Percentiles rank a stretch among this genome's conserved stretches.
phyloP scores from a whole-genome alignment of 2,797 vertebrate species.

The Takifugu rubripes region DNA sequence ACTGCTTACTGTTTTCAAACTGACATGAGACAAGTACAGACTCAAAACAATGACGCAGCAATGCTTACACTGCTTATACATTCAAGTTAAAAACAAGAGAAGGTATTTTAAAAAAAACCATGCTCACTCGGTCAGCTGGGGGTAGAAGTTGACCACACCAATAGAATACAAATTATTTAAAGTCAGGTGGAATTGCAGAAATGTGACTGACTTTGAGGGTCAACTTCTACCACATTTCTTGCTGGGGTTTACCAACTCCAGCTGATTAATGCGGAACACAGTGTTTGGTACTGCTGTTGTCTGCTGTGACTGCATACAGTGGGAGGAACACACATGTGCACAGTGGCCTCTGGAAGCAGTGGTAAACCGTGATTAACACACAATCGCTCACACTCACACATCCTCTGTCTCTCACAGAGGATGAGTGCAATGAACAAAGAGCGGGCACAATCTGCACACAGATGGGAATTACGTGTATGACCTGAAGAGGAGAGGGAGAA shows the following conservation, averaged over 20 bases:
- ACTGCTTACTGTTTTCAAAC: too few relatives aligned
- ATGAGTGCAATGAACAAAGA: slow-evolving; percentile 29
- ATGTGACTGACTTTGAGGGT: slow-evolving; percentile 18
- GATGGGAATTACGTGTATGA: slow-evolving; percentile 57
- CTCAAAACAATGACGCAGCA: too few relatives aligned
- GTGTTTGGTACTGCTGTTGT: slow-evolving; percentile 29
- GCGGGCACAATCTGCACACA: slow-evolving; percentile 40
- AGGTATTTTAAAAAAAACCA: slow-evolving; percentile 2
- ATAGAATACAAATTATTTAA: slow-evolving; percentile 5
- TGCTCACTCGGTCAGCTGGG: slow-evolving; percentile 40
- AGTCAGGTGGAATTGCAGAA: slow-evolving; percentile 2
- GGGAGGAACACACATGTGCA: slow-evolving; percentile 45
- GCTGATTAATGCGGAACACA: slow-evolving; percentile 29
- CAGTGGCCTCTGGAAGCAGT: slow-evolving; percentile 53
- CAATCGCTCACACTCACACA: slow-evolving; percentile 8
- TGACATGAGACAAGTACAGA: too few relatives aligned
- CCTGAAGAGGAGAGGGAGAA: slow-evolving; percentile 61
- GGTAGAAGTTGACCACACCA: slow-evolving; percentile 52
- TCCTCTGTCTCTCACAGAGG: slow-evolving; percentile 15
- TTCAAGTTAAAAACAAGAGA: too few relatives aligned
- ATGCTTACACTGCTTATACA: too few relatives aligned
- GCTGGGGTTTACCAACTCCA: slow-evolving; percentile 12
- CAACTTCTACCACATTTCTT: slow-evolving; percentile 44
- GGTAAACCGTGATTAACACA: slow-evolving; percentile 26
- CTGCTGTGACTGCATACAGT: slow-evolving; percentile 54